Conservation (phyloP, 2,113 vertebrate species). For the Carassius carassius region DNA sequence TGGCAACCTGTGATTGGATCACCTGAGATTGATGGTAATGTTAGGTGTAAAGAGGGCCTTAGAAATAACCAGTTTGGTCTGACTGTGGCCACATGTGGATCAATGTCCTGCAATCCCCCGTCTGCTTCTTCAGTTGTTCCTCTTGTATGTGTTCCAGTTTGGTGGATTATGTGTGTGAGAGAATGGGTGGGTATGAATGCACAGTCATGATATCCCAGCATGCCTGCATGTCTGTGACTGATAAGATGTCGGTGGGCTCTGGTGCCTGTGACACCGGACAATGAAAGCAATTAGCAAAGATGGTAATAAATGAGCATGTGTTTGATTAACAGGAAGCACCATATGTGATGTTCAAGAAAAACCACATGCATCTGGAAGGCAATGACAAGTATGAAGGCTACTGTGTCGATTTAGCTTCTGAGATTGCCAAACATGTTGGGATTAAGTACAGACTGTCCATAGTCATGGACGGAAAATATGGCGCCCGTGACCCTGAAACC, state of each 20-base stretch:
- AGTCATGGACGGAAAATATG: conserved; percentile 98
- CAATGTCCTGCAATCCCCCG: conserved; percentile 58
- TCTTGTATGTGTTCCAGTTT: conserved; percentile 46
- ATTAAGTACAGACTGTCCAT: conserved; percentile 99
- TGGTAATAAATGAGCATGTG: conserved; percentile 79
- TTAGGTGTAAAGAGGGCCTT: neutral
- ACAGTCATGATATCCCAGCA: conserved; percentile 32
- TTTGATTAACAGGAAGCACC: conserved; percentile 96
- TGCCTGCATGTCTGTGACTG: conserved; percentile 47
- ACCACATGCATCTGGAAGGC: conserved; percentile 96
- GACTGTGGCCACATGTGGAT: conserved; percentile 64
- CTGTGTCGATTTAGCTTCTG: conserved; percentile 99
- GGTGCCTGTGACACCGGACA: conserved; percentile 46
- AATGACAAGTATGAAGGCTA: conserved; percentile 99
- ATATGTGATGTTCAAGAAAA: conserved; percentile 99
- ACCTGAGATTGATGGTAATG: conserved; percentile 1
- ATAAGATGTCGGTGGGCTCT: conserved; percentile 45
- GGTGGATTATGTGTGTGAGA: conserved; percentile 15
- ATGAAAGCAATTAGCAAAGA: conserved; percentile 37
- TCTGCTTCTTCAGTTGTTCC: conserved; percentile 60
- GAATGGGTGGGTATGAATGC: conserved; percentile 40
- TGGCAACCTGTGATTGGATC: neutral
- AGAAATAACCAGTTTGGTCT: conserved; percentile 66
- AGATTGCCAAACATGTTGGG: conserved; percentile 99
- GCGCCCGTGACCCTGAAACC: conserved; percentile 97